Base-by-base conservation (phyloP, 2,797 vertebrate genomes). In the Heteromormyrus szaboi region DNA sequence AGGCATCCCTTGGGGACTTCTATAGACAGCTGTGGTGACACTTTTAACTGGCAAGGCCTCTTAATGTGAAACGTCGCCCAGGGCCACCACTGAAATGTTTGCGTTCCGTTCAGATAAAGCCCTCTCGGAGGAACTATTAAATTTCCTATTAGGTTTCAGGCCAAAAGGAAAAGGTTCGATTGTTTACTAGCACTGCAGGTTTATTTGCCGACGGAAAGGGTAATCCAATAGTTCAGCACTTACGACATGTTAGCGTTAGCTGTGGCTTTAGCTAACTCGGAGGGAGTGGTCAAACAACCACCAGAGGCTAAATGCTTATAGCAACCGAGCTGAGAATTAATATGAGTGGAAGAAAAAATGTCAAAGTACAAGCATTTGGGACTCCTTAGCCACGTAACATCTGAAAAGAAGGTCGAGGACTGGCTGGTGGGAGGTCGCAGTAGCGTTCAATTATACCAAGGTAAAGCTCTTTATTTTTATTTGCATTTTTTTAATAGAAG, bases 41-140 rank as follows among this genome's bases (percentile, higher is more conserved):
- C 62, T 88, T 84, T 88, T 68, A 72, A 88, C 59, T 88, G 87
- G 87, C 56, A 48, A 51, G 54, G 62, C 87, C 33, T 17, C 62
- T 25, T 65, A 87, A 72, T 72, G 37, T 29, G 62, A 56, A 50
- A 51, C 46, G 9, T 51, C 59, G 62, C 87, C 87, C 62, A 6
- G 56, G 56, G 86, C 54, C 41, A 65, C 41, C 17, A n/a, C 7
- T 65, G 54, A 87, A 46, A 87, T 86, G 85, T 62, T 25, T 25
- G 37, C n/a, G 37, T 46, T 87, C 86, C 0, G 17, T 41, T 41
- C 33, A 22, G 54, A 87, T 87, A 87, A 56, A 62, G 86, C n/a
- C 37, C 33, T 65, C 54, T 62, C 86, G 4, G 25, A 87, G 86
- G 86, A 62, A 25, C 86, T 65, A 46, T 62, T 65, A 72, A 72